Evolutionary conservation across 1,140 invertebrate genomes (phyloP).

Genomic region (Liolophura sinensis): DNA sequence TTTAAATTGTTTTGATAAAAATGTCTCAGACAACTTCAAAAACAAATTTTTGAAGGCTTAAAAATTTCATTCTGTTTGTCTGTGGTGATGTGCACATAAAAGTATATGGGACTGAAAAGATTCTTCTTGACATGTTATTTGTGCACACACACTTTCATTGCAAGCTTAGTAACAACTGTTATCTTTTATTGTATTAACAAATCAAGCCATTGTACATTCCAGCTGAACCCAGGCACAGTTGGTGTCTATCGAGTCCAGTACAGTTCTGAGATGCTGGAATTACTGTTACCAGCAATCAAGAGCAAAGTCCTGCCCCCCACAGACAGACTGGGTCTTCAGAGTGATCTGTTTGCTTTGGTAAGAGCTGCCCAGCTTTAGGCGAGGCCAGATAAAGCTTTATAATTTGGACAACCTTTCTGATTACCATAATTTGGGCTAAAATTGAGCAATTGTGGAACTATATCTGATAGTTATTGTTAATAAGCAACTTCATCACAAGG

Average conservation of each 20-base stretch:
- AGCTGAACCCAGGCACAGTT: constrained; percentile 61
- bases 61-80: too few relatives aligned
- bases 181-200: neutral
- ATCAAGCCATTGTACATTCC: constrained; percentile 9
- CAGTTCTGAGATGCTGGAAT: constrained; percentile 74
- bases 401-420: neutral
- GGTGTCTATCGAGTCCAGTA: constrained; percentile 79
- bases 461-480: too few relatives aligned
- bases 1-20: too few relatives aligned
- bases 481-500: too few relatives aligned
- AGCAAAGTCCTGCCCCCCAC: constrained; percentile 80
- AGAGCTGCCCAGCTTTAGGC: constrained; percentile 28
- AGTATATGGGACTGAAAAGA: too few relatives aligned
- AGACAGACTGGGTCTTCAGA: constrained; percentile 86
- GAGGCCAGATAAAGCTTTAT: neutral
- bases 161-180: too few relatives aligned
- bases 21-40: too few relatives aligned
- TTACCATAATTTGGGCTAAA: neutral
- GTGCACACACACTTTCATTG: too few relatives aligned
- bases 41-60: too few relatives aligned
- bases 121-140: too few relatives aligned
- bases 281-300: constrained; percentile 78
- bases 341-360: constrained; percentile 89
- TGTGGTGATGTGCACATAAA: too few relatives aligned
- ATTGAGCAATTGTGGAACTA: neutral